Percentiles rank a stretch among this genome's conserved stretches.
phyloP scores from a whole-genome alignment of 2,888 invertebrate genomes.

The Schizaphis graminum region DNA sequence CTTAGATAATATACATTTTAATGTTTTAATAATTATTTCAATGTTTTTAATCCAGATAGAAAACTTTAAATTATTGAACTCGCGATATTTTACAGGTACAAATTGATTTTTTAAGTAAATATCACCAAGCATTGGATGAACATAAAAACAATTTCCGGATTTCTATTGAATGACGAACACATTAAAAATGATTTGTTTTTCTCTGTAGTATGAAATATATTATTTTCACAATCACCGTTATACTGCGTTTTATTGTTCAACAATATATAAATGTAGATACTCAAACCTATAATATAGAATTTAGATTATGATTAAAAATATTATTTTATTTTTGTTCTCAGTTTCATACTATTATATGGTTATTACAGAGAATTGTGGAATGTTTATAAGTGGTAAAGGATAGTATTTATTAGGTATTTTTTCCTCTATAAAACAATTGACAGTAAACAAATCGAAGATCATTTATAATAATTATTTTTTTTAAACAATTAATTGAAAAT shows the following conservation, averaged over 20 bases:
- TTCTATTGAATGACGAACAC: slow-evolving; percentile 50
- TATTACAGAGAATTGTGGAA: background rate
- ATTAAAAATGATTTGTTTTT: slow-evolving; percentile 30
- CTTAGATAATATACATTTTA: background rate
- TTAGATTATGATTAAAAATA: slow-evolving; percentile 22
- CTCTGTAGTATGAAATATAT: background rate
- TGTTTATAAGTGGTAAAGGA: background rate
- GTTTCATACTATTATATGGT: background rate
- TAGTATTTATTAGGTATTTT: background rate
- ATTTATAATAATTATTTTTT: background rate
- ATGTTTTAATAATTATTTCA: background rate
- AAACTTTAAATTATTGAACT: background rate
- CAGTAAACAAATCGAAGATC: background rate
- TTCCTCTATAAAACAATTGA: background rate
- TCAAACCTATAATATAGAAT: background rate
- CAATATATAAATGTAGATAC: background rate
- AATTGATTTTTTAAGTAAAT: slow-evolving; percentile 10
- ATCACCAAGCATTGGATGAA: slow-evolving; percentile 29
- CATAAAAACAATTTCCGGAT: slow-evolving; percentile 58
- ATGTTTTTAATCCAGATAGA: background rate
- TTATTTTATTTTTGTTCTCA: background rate
- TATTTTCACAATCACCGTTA: slow-evolving; percentile 46
- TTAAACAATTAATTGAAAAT: background rate
- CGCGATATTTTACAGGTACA: background rate
- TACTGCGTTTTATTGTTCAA: background rate